A percentile compares a stretch with the other conserved stretches of the same genome.
These are phyloP conservation scores for Tonatia bakeri DNA, from an alignment of 2,113 vertebrate genomes.

Conservation along the genomic window DNA sequence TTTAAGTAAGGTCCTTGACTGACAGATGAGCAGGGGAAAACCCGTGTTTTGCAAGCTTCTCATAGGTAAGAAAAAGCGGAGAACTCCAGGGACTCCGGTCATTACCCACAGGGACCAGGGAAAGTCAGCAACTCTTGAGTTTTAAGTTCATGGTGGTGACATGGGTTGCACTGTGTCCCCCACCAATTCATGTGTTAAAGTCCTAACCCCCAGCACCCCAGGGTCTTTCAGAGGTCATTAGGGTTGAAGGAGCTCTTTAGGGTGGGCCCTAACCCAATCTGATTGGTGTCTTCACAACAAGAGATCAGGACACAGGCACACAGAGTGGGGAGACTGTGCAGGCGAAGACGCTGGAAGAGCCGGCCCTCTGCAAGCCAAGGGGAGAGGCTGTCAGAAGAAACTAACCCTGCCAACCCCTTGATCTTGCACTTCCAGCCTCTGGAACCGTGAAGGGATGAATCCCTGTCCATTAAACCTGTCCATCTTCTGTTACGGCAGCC, in stretches of 20 bases:
- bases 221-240: neutral
- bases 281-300: neutral
- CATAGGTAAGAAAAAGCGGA: neutral
- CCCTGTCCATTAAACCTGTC: too few relatives aligned
- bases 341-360: neutral
- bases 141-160: neutral
- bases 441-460: neutral
- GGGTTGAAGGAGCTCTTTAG: neutral
- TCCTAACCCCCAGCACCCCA: neutral
- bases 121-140: neutral
- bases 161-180: neutral
- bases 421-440: neutral
- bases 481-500: neutral
- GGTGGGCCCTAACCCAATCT: too few relatives aligned
- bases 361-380: neutral
- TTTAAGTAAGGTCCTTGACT: neutral
- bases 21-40: neutral
- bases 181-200: neutral
- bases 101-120: neutral
- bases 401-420: too few relatives aligned
- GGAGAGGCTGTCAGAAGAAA: neutral
- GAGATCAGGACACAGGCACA: neutral
- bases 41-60: neutral
- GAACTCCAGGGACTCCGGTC: too few relatives aligned
- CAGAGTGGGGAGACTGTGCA: accelerated